These are phyloP conservation scores for Copidosoma aretas DNA, from an alignment of 2,888 invertebrate genomes.

Conservation along the genomic window DNA sequence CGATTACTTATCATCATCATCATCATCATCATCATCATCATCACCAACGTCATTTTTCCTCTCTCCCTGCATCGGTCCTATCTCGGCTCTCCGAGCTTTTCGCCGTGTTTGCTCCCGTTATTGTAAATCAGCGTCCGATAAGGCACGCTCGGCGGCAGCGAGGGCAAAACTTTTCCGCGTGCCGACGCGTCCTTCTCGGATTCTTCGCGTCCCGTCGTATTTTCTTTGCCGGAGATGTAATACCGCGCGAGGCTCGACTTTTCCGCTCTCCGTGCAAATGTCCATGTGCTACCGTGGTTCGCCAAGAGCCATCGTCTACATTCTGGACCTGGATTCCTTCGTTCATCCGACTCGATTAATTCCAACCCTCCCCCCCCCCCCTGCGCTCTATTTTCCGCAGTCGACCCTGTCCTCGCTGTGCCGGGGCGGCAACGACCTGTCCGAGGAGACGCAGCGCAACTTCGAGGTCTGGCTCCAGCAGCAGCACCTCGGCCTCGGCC, in stretches of 20 bases:
- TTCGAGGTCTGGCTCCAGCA: conserved; percentile 83
- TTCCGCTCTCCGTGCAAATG: too few species aligned
- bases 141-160: conserved; percentile 42
- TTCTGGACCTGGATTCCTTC: too few species aligned
- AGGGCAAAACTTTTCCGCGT: conserved; percentile 53
- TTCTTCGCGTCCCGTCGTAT: too few species aligned
- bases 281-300: too few species aligned
- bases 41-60: too few species aligned
- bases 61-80: background rate
- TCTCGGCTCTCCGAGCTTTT: conserved; percentile 8
- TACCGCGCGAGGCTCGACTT: too few species aligned
- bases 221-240: too few species aligned
- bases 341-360: too few species aligned
- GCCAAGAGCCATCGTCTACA: too few species aligned
- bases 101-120: conserved; percentile 57
- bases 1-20: too few species aligned
- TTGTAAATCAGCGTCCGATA: conserved; percentile 59
- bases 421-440: conserved; percentile 79
- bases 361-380: conserved; percentile 45
- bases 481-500: conserved; percentile 56
- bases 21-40: too few species aligned
- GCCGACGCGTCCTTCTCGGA: too few species aligned
- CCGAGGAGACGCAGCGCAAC: conserved; percentile 84
- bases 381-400: conserved; percentile 67
- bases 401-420: conserved; percentile 83